A percentile compares a stretch with the other conserved stretches of the same genome.
These are phyloP conservation scores for Sebastes paucispinis DNA, from an alignment of 2,797 vertebrate species.

Conservation along the genomic window DNA sequence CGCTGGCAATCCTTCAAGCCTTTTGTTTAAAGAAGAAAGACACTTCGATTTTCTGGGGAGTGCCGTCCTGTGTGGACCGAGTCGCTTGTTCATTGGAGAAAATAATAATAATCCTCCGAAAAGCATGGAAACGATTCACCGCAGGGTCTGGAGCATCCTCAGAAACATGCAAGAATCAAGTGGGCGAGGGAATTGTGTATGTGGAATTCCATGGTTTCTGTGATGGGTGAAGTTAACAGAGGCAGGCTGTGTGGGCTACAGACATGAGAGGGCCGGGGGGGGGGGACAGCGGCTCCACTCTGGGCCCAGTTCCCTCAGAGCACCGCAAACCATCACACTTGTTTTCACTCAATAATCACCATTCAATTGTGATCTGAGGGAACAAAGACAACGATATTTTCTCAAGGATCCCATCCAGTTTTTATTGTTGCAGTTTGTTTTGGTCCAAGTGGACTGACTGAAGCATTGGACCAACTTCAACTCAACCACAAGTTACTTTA, in stretches of 20 bases:
- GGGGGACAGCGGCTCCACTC: not conserved
- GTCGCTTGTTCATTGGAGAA: not conserved
- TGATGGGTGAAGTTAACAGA: slow-evolving; percentile 19
- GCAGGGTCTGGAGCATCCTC: slow-evolving; percentile 11
- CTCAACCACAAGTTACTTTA: not conserved
- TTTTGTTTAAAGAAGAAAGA: slow-evolving; percentile 36
- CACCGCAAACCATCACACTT: not conserved
- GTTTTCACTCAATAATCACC: slow-evolving; percentile 11
- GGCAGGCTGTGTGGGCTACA: slow-evolving; percentile 33
- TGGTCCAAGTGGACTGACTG: not conserved
- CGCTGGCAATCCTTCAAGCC: slow-evolving; percentile 16
- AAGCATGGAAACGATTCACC: not conserved
- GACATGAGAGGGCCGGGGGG: slow-evolving; percentile 7
- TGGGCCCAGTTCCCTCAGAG: not conserved
- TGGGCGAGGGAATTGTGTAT: slow-evolving; percentile 13
- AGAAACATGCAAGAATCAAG: slow-evolving; percentile 17
- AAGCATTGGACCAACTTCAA: not conserved
- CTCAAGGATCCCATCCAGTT: not conserved
- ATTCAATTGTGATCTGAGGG: not conserved
- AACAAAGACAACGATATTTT: not conserved
- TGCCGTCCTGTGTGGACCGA: not conserved
- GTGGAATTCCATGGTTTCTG: not conserved
- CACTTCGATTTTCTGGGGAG: slow-evolving; percentile 23
- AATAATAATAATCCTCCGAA: slow-evolving; percentile 8
- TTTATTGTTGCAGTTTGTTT: not conserved